Evolutionary conservation across 2,113 vertebrate species (phyloP), one percentile per base, ranked within the genome.

Genomic region (Amblyornis subalaris): DNA sequence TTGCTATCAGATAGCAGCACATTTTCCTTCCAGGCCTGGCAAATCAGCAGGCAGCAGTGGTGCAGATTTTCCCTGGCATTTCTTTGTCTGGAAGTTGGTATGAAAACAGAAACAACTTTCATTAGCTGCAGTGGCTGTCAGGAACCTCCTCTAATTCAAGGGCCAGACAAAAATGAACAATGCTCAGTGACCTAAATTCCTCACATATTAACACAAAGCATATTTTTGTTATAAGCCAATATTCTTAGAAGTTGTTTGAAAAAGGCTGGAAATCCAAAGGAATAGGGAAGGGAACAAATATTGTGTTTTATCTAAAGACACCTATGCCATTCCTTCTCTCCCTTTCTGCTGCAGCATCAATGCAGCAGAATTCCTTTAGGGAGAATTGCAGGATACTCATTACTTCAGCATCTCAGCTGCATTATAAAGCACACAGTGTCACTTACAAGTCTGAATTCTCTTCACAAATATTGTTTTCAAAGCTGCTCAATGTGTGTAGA

Each of bases 161-260:
- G 82, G 66, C 88, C 88, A 92, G 93, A 87, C 79, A 92, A 87
- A 95, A 93, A 89, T 84, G 75, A 94, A 81, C 81, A 94, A 82
- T 84, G 70, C n/a, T 94, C 62, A 94, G 78, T 96, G 96, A 96
- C 88, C 94, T 91, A 93, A 88, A 97, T 96, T 91, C 67, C 40
- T 88, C 62, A 54, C 45, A 44, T 89, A 85, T 88, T 93, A 91
- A 72, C 67, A 85, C 86, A 96, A 89, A 89, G n/a, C 62, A 77
- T 79, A 85, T 94, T 95, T 93, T 81, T 88, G 23, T 74, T 64
- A 74, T 50, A 95, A 91, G 55, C 19, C 50, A 92, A 44, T 93
- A 79, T 95, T 95, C 86, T 94, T 90, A 77, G 74, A 95, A 95
- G 60, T 60, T 91, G 71, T 80, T 94, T 91, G 62, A 85, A 94